A percentile compares a stretch with the other conserved stretches of the same genome.
These are phyloP conservation scores for Chionoecetes opilio DNA, from an alignment of 1,140 invertebrate genomes.

Conservation along the genomic window DNA sequence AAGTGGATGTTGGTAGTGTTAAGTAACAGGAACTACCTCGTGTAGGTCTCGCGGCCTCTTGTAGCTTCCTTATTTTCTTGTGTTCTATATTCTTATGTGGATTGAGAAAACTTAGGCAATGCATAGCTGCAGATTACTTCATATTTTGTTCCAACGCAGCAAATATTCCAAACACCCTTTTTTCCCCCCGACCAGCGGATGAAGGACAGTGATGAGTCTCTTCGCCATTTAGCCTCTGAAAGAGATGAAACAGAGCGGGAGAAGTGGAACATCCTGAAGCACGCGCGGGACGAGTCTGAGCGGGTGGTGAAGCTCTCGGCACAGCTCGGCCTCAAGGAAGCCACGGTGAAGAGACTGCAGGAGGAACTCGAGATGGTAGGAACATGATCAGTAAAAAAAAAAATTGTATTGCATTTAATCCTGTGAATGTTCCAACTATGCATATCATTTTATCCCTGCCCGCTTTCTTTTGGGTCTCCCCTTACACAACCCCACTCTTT, in stretches of 20 bases:
- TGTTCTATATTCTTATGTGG: too few species aligned
- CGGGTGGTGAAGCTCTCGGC: slow-evolving; percentile 92
- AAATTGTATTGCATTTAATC: too few species aligned
- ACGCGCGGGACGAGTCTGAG: slow-evolving; percentile 95
- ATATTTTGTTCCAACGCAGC: not conserved
- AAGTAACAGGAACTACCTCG: too few species aligned
- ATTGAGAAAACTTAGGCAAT: too few species aligned
- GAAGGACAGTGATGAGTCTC: slow-evolving; percentile 89
- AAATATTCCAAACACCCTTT: not conserved
- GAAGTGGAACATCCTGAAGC: slow-evolving; percentile 93
- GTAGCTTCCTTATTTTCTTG: too few species aligned
- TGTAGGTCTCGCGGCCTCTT: too few species aligned
- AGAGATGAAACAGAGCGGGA: slow-evolving; percentile 94
- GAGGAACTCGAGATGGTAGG: slow-evolving; percentile 75
- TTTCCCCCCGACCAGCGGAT: slow-evolving; percentile 86
- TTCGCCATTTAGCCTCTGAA: slow-evolving; percentile 89
- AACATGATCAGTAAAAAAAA: too few species aligned
- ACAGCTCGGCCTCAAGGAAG: slow-evolving; percentile 92
- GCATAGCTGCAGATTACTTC: not conserved
- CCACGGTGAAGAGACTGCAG: slow-evolving; percentile 82
- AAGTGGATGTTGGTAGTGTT: too few species aligned
- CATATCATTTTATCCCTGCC: too few species aligned
- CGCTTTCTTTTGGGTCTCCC: too few species aligned
- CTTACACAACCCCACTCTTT: too few species aligned
- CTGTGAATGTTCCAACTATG: too few species aligned